Base-by-base conservation (phyloP, 2,113 vertebrate species). In the Phoenicopterus ruber region DNA sequence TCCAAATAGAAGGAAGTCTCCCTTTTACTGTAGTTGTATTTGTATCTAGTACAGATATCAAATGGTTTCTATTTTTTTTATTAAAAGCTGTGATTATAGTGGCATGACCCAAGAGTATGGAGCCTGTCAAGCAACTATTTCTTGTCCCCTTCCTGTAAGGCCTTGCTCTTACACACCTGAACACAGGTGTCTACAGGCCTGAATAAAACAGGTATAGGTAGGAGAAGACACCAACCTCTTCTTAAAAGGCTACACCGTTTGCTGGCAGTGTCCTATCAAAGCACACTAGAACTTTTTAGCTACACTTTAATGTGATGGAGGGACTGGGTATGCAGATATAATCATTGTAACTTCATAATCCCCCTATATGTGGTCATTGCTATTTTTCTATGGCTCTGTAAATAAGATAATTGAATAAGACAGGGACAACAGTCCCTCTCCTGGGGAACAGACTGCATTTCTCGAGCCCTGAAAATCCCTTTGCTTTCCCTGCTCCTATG, bases 381-480 rank as follows among this genome's bases (percentile, higher is more conserved):
- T 83, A 57, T 40, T 82, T 86, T 92, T 71, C 77, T 88, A 29
- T 70, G 55, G 6, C 31, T 94, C 74, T 66, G 31, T 61, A 74
- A 82, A 86, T n/a, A 82, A 86, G 13, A 34, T 36, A 73, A 84
- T 9, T 52, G 69, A 74, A 38, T 50, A 65, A 49, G 26, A 65
- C 25, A 94, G 13, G 40, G 16, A n/a, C 28, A 86, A 28, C 52
- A 52, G 44, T 36, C 16, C 46, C 16, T 65, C 16, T 76, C 34
- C 58, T 71, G 70, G 34, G 61, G 40, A 57, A 17, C 46, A 82
- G 63, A 10, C 36, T 76, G 22, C 36, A 55, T 77, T 87, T 93
- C 70, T 62, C 58, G 36, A 94, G 44, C 54, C 11, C 22, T 91
- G 70, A 87, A 94, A 96, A 95, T 94, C 73, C 70, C 38, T 92